phyloP scores from a whole-genome alignment of 2,113 vertebrate genomes.

The Alosa alosa region DNA sequence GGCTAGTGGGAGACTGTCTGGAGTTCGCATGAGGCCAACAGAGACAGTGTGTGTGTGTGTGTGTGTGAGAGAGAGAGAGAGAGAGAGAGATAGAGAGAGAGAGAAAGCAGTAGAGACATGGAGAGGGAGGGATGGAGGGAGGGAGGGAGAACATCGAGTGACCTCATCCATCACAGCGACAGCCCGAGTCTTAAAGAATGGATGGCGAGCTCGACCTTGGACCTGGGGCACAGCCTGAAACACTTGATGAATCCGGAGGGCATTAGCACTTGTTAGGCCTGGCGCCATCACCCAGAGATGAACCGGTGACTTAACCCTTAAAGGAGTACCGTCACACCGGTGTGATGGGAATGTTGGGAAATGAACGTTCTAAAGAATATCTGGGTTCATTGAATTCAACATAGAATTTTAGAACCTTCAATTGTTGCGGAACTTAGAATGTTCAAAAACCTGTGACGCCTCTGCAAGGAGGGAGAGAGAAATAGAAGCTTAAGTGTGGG shows the following conservation, averaged over 20 bases:
- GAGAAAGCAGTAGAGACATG: slow-evolving; percentile 45
- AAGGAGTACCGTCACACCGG: too few species aligned
- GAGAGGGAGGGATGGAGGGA: neutral
- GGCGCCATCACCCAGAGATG: slow-evolving; percentile 41
- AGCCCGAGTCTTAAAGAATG: slow-evolving; percentile 59
- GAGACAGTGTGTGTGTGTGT: slow-evolving; percentile 25
- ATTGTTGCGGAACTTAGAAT: too few species aligned
- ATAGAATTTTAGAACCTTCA: too few species aligned
- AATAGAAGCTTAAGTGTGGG: neutral
- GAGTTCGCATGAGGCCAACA: neutral
- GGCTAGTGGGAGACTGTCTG: neutral
- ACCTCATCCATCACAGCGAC: slow-evolving; percentile 64
- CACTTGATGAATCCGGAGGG: slow-evolving; percentile 61
- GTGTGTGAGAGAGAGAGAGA: slow-evolving; percentile 27
- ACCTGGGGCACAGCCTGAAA: slow-evolving; percentile 58
- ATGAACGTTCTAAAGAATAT: too few species aligned
- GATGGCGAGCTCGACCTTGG: slow-evolving; percentile 62
- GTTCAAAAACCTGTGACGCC: too few species aligned
- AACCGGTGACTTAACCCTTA: slow-evolving; percentile 53
- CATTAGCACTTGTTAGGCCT: slow-evolving; percentile 50
- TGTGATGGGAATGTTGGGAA: too few species aligned
- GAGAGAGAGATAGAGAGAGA: slow-evolving; percentile 45
- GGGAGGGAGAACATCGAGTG: slow-evolving; percentile 23
- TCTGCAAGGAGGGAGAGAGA: neutral
- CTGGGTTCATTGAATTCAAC: too few species aligned